Evolutionary conservation across 2,888 invertebrate species (phyloP), one percentile per base, ranked within the genome.

Genomic region (Rapana venosa): DNA sequence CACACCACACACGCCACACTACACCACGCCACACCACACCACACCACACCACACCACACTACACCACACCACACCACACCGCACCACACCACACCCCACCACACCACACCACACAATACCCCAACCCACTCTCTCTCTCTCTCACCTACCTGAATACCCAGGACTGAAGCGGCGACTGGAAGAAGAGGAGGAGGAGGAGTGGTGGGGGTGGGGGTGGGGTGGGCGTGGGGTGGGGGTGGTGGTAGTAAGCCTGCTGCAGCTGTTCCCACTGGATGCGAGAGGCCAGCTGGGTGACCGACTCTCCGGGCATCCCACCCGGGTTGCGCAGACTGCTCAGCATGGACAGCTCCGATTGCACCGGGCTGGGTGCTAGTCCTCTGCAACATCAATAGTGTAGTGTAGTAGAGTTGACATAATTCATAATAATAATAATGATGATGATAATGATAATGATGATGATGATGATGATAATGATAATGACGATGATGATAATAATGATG

Each of bases 251-350:
- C 70, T 83, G 87, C 47, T 87, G 88, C 77, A 87, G 70, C 94
- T 93, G 92, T 91, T 96, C 96, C 95, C 94, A 94, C 90, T 95
- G 96, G 88, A 96, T 94, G 66, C 96, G 93, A n/a, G 95, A 95
- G 20, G 95, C 95, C 87, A 96, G 92, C 90, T 94, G 94, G 22
- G 95, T 94, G 79, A 95, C 93, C 0, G 94, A 93, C 90, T 95
- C 95, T 1, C 47, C 81, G 26, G 11, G 26, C 36, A 20, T 0
- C n/a, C 94, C 93, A 17, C 61, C 87, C n/a, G 94, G 94, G 91
- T 94, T 94, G 88, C 94, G 94, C 92, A 95, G 92, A 30, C 81
- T 47, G 91, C 94, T 94, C 88, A 94, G 92, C 91, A 95, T 92
- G 32, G 95, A 95, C 58, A 95, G 92, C 92, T 95, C 95, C 8